phyloP scores from a whole-genome alignment of 2,113 vertebrate genomes.

The Thunnus maccoyii region DNA sequence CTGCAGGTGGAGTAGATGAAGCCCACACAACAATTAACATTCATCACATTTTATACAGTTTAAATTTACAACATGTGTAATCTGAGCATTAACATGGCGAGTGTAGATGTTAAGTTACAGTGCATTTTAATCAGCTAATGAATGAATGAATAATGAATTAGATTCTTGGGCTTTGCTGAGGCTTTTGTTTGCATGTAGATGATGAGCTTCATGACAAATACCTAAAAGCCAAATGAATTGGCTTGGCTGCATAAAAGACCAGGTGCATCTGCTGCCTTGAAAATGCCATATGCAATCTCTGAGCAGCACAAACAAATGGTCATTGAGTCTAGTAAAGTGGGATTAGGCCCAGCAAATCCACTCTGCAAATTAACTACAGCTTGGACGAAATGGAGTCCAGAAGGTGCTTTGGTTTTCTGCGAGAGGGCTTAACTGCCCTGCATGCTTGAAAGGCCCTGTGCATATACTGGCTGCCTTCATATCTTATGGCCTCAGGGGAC shows the following conservation, averaged over 20 bases:
- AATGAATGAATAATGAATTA: too few species aligned
- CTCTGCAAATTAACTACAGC: slow-evolving; percentile 69
- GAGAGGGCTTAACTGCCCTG: slow-evolving; percentile 23
- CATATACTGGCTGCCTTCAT: slow-evolving; percentile 4
- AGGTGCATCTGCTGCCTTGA: slow-evolving; percentile 64
- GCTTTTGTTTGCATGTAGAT: slow-evolving; percentile 43
- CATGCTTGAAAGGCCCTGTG: background rate
- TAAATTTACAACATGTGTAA: background rate
- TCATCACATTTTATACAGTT: background rate
- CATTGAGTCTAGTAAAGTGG: slow-evolving; percentile 51
- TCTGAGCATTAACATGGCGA: background rate
- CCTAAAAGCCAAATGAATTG: slow-evolving; percentile 40
- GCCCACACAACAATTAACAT: background rate
- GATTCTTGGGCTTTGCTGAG: slow-evolving; percentile 7
- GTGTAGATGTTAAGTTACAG: background rate
- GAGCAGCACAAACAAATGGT: slow-evolving; percentile 50
- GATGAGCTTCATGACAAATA: slow-evolving; percentile 32
- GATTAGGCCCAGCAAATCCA: slow-evolving; percentile 69
- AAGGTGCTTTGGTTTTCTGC: slow-evolving; percentile 53
- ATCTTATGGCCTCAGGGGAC: background rate
- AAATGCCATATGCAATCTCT: slow-evolving; percentile 62
- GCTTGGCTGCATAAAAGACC: slow-evolving; percentile 41
- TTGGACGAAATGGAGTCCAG: slow-evolving; percentile 52
- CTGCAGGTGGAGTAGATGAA: background rate
- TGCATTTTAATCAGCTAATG: background rate